Conservation (phyloP, 2,888 invertebrate species). For the Chaetogeoica ovagalla region DNA sequence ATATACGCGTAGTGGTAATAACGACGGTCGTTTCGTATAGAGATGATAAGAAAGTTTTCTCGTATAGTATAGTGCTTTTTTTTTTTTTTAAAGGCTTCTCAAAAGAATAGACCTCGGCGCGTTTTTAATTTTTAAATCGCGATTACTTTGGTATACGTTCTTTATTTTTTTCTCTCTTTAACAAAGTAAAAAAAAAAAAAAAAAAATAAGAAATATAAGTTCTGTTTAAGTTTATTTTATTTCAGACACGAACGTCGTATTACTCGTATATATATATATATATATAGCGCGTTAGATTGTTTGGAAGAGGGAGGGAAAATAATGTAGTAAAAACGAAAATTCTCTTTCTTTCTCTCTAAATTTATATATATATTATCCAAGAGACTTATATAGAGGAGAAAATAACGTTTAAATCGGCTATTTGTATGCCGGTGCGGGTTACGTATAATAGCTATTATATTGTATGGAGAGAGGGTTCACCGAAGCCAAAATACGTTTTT, state of each 20-base stretch:
- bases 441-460: not conserved
- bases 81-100: not conserved
- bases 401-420: constrained; percentile 45
- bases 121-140: constrained; percentile 25
- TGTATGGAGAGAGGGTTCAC: constrained; percentile 28
- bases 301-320: constrained; percentile 15
- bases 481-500: constrained; percentile 50
- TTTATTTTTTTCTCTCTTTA: not conserved
- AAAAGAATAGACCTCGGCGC: not conserved
- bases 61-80: not conserved
- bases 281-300: constrained; percentile 25
- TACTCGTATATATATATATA: not conserved
- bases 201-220: constrained; percentile 18
- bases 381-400: constrained; percentile 2
- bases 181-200: not conserved
- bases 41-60: not conserved
- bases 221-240: constrained; percentile 29
- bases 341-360: not conserved
- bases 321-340: constrained; percentile 36
- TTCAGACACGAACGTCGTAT: constrained; percentile 29
- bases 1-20: too few species aligned
- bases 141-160: not conserved
- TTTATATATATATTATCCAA: not conserved
- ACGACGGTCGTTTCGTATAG: not conserved
- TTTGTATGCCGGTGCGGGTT: constrained; percentile 47